Base-by-base conservation (phyloP, 2,113 vertebrate genomes). In the Ptyas mucosa region DNA sequence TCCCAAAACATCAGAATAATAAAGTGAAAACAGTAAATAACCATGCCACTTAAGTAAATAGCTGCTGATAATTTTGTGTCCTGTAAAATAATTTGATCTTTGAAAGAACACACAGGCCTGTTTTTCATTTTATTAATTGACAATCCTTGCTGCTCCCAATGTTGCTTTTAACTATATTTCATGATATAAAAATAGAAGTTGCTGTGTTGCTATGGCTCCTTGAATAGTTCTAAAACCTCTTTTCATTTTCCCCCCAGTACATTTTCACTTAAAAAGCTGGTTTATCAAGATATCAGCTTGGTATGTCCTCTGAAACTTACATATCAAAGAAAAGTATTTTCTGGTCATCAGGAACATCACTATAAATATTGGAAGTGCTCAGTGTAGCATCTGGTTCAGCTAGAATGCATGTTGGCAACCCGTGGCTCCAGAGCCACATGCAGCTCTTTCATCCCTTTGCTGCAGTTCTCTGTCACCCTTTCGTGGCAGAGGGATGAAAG, bases 171-270 rank as follows among this genome's bases (percentile, higher is more conserved):
- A 97, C 96, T 97, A 95, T 96, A 96, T 96, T 96, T 94, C 95
- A 94, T 94, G 92, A 95, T 97, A 94, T 97, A 97, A 98, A 98
- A 98, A 97, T 97, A 98, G 97, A 96, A 97, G 92, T 93, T 93
- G n/a, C 94, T 0, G 4, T 0, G 97, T 98, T 97, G 96, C 97
- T 95, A 97, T 97, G 97, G 93, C 94, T 96, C 94, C 97, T 95
- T 53, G 89, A 52, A 94, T 95, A 95, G 94, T 96, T 96, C 89
- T 64, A 64, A 92, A 94, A 92, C 92, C 89, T 93, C 64, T 93
- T 95, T 94, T 85, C 92, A 51, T 87, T 91, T 91, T 49, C n/a
- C 89, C 93, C 53, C 53, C 57, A 94, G 95, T 96, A 95, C 69
- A 89, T 89, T 96, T 97, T 90, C 91, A 69, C 91, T 94, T 94